phyloP scores from a whole-genome alignment of 2,113 vertebrate genomes.

The Benitochromis conjunctus region DNA sequence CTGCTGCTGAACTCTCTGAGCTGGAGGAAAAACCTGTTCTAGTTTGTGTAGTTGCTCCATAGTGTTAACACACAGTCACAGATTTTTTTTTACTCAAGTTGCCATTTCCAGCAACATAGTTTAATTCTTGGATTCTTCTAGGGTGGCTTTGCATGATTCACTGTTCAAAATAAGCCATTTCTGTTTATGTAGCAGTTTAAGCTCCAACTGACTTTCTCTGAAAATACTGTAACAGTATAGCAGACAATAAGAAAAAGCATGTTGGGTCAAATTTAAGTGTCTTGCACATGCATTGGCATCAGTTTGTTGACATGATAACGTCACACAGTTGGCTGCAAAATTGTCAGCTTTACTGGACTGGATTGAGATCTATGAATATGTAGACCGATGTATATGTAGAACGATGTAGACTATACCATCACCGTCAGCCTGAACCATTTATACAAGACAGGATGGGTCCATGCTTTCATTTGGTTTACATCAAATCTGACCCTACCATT shows the following conservation, averaged over 20 bases:
- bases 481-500: not conserved
- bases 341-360: not conserved
- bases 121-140: not conserved
- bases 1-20: slow-evolving; percentile 1
- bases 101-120: not conserved
- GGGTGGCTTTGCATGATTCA: not conserved
- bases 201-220: not conserved
- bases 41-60: not conserved
- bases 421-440: not conserved
- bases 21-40: slow-evolving; percentile 12
- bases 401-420: too few relatives aligned
- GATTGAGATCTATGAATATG: not conserved
- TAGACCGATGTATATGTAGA: too few relatives aligned
- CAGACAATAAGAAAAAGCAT: not conserved
- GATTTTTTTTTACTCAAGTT: not conserved
- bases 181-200: not conserved
- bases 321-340: not conserved
- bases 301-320: not conserved
- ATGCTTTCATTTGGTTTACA: not conserved
- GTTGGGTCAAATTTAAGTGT: not conserved
- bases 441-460: not conserved
- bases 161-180: not conserved
- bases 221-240: not conserved
- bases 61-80: not conserved
- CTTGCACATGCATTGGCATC: not conserved